Evolutionary conservation across 2,797 vertebrate species (phyloP), one percentile per base, ranked within the genome.

Genomic region (Hapalemur alaotrensis): DNA sequence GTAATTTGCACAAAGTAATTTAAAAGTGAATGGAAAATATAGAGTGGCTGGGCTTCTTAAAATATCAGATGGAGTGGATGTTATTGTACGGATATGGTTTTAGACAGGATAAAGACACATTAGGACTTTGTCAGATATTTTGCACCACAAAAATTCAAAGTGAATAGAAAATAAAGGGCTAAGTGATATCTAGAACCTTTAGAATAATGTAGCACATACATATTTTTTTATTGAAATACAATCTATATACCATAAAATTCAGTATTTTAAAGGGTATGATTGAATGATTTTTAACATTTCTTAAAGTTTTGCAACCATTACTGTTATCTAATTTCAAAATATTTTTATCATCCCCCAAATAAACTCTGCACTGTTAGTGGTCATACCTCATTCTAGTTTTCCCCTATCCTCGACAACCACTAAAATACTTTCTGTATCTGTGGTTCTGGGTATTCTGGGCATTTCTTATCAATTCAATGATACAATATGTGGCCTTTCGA

Each of bases 1-100:
- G 98, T 99, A 99, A 99, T 99, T 99, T 99, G 98, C 98, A 99
- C 98, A 99, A 99, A 99, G 98, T 98, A 99, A 99, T 99, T 99
- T 99, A 99, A 98, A 98, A 97, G 88, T 72, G 46, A 89, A 91
- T 90, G 35, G 69, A 89, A 97, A 97, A 97, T 95, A 95, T 84
- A 88, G 87, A 97, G 90, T 87, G 13, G 35, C 85, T 97, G 87
- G 85, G 22, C 78, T 97, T 96, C 59, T 97, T 91, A 95, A 98
- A 97, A 38, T 57, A 95, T 96, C 83, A 95, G 96, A 97, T 97
- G 12, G 52, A 38, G 63, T 72, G 79, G 95, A 97, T 96, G 93
- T 94, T 93, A 23, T 93, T 93, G 22, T 4, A 35, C 14, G 2
- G 38, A 54, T 52, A 48, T 52, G 22, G 10, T 67, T 82, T 79